These are phyloP conservation scores for Meloe dianella DNA, from an alignment of 2,888 invertebrate species.

Conservation along the genomic window DNA sequence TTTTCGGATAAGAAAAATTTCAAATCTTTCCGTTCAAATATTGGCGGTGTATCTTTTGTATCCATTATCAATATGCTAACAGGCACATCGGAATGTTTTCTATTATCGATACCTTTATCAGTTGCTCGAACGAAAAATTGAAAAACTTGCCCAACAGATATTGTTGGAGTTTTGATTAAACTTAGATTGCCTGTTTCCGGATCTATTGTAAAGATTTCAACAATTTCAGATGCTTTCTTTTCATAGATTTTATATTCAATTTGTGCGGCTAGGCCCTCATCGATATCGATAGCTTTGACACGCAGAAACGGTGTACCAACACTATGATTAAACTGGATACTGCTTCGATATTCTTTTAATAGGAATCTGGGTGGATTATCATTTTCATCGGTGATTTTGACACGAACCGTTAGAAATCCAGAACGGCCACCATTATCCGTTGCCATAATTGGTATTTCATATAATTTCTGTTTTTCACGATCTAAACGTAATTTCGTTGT, in stretches of 20 bases:
- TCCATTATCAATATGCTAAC: slow-evolving; percentile 81
- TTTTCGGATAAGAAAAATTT: slow-evolving; percentile 84
- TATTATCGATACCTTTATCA: slow-evolving; percentile 76
- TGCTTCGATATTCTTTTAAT: slow-evolving; percentile 78
- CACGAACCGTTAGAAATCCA: slow-evolving; percentile 76
- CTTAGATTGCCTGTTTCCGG: slow-evolving; percentile 75
- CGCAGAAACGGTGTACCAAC: slow-evolving; percentile 66
- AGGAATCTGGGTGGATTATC: slow-evolving; percentile 82
- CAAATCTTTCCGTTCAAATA: slow-evolving; percentile 74
- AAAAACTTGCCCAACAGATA: slow-evolving; percentile 72
- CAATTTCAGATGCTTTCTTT: slow-evolving; percentile 66
- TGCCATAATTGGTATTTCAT: slow-evolving; percentile 81
- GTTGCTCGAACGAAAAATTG: slow-evolving; percentile 90
- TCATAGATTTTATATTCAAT: slow-evolving; percentile 82
- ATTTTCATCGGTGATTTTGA: slow-evolving; percentile 83
- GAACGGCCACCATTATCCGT: slow-evolving; percentile 81
- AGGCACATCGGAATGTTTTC: slow-evolving; percentile 79
- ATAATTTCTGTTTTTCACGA: slow-evolving; percentile 72
- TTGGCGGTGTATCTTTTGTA: slow-evolving; percentile 72
- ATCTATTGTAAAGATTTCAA: slow-evolving; percentile 77
- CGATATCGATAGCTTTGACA: slow-evolving; percentile 77
- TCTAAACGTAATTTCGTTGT: slow-evolving; percentile 70
- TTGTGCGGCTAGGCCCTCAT: slow-evolving; percentile 75
- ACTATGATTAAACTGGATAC: slow-evolving; percentile 68
- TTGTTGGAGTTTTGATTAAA: slow-evolving; percentile 63